Evolutionary conservation across 2,113 vertebrate genomes (phyloP), one percentile per base, ranked within the genome.

Genomic region (Halcyon malimbica): DNA sequence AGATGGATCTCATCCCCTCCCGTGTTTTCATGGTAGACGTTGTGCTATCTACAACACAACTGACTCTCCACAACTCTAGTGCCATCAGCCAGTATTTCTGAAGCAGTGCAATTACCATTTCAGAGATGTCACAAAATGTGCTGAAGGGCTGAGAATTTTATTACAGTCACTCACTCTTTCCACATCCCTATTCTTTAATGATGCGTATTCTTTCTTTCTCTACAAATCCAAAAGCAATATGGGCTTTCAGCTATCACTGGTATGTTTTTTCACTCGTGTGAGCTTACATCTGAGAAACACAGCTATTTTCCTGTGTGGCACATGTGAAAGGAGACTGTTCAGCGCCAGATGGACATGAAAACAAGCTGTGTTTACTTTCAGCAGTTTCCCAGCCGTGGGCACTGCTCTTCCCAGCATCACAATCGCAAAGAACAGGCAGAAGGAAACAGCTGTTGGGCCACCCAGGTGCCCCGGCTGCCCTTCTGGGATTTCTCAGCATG

Each of bases 391-490:
- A 11, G 2, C 57, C 3, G 1, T 2, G 16, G 53, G 31, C 59
- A 50, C 29, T 3, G 0, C 51, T 12, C 31, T 15, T 59, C 35
- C 51, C 53, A 4, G 29, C 1, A 41, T 21, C 33, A 18, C 21
- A 10, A 50, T 26, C 19, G 21, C 17, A 9, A 24, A 26, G 53
- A 67, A 44, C 0, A 1, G 53, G 37, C 59, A 35, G 33, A 6
- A 20, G 51, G 10, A 35, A 29, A 4, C 16, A 42, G 76, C 6
- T 1, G 37, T 2, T 8, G n/a, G 57, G 39, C 24, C 24, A 3
- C 41, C 24, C 1, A 0, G 10, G 3, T n/a, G 10, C 68, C 51
- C 68, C 35, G 1, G 1, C 44, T 26, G 44, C 42, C 24, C 16
- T 50, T 13, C 26, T 8, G n/a, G 48, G 23, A 24, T 25, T n/a